phyloP scores from a whole-genome alignment of 2,888 invertebrate species.

The Hemicrepidius hirtus region DNA sequence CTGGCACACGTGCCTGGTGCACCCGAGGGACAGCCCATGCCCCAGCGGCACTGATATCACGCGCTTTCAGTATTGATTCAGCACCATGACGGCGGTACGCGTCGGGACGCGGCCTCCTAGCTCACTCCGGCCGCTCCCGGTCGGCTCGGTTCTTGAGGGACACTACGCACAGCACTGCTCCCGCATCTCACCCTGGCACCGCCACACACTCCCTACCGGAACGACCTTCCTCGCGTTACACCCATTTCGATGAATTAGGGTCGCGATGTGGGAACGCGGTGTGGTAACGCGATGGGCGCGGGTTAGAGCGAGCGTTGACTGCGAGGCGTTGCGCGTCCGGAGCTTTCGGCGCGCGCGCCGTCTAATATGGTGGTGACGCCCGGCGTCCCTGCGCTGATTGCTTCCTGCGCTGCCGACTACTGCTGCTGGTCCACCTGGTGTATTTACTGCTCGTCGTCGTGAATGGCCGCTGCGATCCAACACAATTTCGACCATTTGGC shows the following conservation, averaged over 20 bases:
- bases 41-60: slow-evolving; percentile 54
- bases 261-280: slow-evolving; percentile 57
- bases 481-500: slow-evolving; percentile 35
- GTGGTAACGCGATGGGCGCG: slow-evolving; percentile 56
- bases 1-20: slow-evolving; percentile 70
- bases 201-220: slow-evolving; percentile 64
- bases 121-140: slow-evolving; percentile 46
- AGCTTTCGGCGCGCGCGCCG: slow-evolving; percentile 55
- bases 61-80: slow-evolving; percentile 57
- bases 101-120: slow-evolving; percentile 48
- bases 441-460: slow-evolving; percentile 37
- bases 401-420: slow-evolving; percentile 51
- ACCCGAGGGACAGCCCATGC: slow-evolving; percentile 63
- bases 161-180: slow-evolving; percentile 53
- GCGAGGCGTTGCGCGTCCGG: slow-evolving; percentile 57
- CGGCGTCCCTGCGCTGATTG: slow-evolving; percentile 61
- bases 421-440: slow-evolving; percentile 53
- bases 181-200: slow-evolving; percentile 60
- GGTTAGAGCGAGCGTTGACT: slow-evolving; percentile 52
- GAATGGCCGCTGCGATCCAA: slow-evolving; percentile 46
- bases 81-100: slow-evolving; percentile 55
- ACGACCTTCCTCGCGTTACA: slow-evolving; percentile 60
- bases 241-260: slow-evolving; percentile 62
- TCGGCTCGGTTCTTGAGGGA: slow-evolving; percentile 42
- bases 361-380: slow-evolving; percentile 65